Evolutionary conservation across 2,113 vertebrate genomes (phyloP).

Genomic region (Merops nubicus): DNA sequence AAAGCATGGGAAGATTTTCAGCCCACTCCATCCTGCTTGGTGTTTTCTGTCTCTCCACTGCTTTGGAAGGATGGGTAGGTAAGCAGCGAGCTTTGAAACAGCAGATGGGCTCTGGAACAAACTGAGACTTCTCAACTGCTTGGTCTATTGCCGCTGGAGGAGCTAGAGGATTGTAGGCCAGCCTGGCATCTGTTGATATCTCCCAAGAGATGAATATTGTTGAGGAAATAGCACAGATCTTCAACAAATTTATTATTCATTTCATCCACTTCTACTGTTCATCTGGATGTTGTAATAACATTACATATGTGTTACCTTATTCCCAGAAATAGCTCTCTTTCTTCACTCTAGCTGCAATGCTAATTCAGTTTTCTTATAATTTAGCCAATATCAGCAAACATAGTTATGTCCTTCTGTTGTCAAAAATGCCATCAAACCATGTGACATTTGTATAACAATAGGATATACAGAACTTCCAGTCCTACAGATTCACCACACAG

Average conservation of each 20-base stretch:
- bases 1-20: not conserved
- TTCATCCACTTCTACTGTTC: not conserved
- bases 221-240: not conserved
- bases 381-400: not conserved
- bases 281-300: not conserved
- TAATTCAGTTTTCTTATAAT: not conserved
- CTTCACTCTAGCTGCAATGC: not conserved
- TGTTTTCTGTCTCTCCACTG: not conserved
- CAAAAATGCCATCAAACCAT: not conserved
- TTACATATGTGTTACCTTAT: not conserved
- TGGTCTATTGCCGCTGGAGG: not conserved
- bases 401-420: not conserved
- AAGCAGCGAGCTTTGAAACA: not conserved
- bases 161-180: not conserved
- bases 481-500: not conserved
- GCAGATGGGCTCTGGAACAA: not conserved
- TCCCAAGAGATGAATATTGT: not conserved
- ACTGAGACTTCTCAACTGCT: not conserved
- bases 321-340: not conserved
- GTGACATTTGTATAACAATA: not conserved
- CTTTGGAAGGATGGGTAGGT: not conserved
- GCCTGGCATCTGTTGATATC: not conserved
- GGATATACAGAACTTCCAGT: not conserved
- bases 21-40: rapidly evolving
- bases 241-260: not conserved